phyloP scores from a whole-genome alignment of 2,888 invertebrate species.

The Cyclophora albipunctata region DNA sequence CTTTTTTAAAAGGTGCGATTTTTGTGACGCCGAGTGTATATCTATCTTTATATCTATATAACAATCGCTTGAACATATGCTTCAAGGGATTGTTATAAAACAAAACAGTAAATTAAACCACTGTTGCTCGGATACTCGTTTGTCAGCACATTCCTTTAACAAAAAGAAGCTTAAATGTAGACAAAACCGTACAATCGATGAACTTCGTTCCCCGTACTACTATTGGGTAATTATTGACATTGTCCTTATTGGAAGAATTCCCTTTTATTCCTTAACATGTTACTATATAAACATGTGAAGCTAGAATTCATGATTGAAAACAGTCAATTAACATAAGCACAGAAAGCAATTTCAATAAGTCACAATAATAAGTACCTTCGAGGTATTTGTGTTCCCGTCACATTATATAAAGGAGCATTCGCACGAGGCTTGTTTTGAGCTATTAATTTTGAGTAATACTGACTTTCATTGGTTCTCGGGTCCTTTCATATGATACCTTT shows the following conservation, averaged over 20 bases:
- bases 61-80: no score
- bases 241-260: conserved; percentile 17
- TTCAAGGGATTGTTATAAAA: no score
- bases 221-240: conserved; percentile 19
- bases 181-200: conserved; percentile 5
- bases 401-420: conserved; percentile 20
- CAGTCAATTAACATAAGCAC: neutral
- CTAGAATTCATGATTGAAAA: neutral
- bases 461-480: conserved; percentile 19
- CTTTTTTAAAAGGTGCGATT: no score
- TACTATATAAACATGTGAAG: conserved; percentile 1
- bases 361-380: conserved; percentile 5
- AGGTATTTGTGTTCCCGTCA: conserved; percentile 15
- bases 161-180: conserved; percentile 9
- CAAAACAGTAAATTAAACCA: conserved; percentile 6
- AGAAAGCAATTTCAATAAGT: conserved; percentile 7
- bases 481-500: conserved; percentile 18
- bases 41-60: no score
- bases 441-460: conserved; percentile 24
- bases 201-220: conserved; percentile 3
- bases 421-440: conserved; percentile 17
- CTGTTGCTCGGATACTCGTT: conserved; percentile 7
- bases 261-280: conserved; percentile 12
- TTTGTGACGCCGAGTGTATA: no score
- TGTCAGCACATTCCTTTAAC: conserved; percentile 11